These are phyloP conservation scores for Centropyge bicolor DNA, from an alignment of 2,797 vertebrate species.

Conservation along the genomic window DNA sequence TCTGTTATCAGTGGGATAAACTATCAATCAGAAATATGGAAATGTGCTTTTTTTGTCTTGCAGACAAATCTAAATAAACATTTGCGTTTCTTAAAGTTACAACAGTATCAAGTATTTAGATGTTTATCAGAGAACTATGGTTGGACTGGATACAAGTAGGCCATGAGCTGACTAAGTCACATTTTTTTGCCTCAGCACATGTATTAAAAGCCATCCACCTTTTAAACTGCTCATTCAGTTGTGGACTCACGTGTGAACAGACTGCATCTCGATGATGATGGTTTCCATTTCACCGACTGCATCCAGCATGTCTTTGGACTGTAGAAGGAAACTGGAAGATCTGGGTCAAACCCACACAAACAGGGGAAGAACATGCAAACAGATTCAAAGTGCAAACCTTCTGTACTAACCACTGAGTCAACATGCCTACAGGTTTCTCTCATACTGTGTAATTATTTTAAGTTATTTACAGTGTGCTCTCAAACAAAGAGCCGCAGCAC, in stretches of 20 bases:
- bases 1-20: neutral
- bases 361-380: slow-evolving; percentile 5
- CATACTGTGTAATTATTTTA: slow-evolving; percentile 10
- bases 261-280: neutral
- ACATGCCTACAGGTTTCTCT: slow-evolving; percentile 1
- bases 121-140: neutral
- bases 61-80: neutral
- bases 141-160: neutral
- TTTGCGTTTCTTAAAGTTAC: neutral
- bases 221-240: neutral
- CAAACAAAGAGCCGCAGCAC: slow-evolving; percentile 22
- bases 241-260: no score
- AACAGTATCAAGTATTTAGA: neutral
- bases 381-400: slow-evolving; percentile 19
- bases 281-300: neutral
- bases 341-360: slow-evolving; percentile 20
- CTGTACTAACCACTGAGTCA: neutral
- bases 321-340: slow-evolving; percentile 34
- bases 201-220: neutral
- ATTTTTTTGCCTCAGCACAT: neutral
- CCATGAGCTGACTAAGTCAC: neutral
- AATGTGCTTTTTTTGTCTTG: neutral
- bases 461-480: neutral
- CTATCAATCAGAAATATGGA: neutral
- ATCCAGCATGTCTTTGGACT: neutral